These are phyloP conservation scores for Cephus pygmeus DNA, from an alignment of 2,888 invertebrate species.

Conservation along the genomic window DNA sequence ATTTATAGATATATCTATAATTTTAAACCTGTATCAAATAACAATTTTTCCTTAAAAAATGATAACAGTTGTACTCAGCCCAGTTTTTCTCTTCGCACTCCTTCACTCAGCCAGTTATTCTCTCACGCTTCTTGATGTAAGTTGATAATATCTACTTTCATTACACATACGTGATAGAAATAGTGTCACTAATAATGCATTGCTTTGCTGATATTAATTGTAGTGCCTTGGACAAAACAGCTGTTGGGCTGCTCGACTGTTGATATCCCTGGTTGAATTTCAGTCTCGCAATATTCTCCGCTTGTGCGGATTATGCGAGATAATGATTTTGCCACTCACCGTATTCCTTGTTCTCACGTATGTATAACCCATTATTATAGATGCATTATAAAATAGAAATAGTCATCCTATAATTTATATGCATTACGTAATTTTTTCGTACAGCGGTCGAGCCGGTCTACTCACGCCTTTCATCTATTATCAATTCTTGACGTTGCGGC, in stretches of 20 bases:
- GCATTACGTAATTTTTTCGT: constrained; percentile 41
- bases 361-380: constrained; percentile 64
- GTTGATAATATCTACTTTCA: constrained; percentile 64
- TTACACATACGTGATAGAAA: neutral
- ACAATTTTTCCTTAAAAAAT: constrained; percentile 34
- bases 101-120: constrained; percentile 95
- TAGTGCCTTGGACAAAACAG: constrained; percentile 93
- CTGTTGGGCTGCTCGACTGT: constrained; percentile 86
- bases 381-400: neutral
- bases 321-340: constrained; percentile 88
- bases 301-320: constrained; percentile 92
- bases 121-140: constrained; percentile 89
- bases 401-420: neutral
- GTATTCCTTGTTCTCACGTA: constrained; percentile 86
- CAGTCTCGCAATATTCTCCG: constrained; percentile 91
- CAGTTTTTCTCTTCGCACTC: constrained; percentile 90
- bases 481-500: constrained; percentile 92
- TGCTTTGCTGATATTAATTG: constrained; percentile 41
- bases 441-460: constrained; percentile 89
- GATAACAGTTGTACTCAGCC: constrained; percentile 85
- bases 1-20: neutral
- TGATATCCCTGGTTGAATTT: constrained; percentile 89
- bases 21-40: neutral
- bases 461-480: constrained; percentile 97
- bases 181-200: neutral